Base-by-base conservation (phyloP, 2,113 vertebrate species). In the Embiotoca jacksoni region DNA sequence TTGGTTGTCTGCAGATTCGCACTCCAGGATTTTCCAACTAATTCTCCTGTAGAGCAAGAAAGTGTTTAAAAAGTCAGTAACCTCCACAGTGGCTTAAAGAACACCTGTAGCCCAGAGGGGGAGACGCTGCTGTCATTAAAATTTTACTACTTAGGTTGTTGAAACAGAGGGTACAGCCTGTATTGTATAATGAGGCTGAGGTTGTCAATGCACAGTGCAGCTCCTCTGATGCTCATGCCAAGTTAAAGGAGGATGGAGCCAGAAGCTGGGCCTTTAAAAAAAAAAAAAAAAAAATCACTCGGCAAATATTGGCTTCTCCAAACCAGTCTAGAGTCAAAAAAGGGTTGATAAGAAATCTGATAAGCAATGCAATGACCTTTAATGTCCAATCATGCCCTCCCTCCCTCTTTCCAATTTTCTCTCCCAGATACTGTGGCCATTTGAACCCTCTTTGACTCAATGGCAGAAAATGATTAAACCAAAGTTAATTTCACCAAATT, bases 361-460 rank as follows among this genome's bases (percentile, higher is more conserved):
- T 87, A 84, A 78, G 81, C 72, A 72, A 67, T 32, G 63, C 63
- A 86, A 89, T 89, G 87, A 92, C 89, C 89, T 91, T 89, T 85
- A 89, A 72, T 88, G 82, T 85, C 84, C 88, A 87, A 67, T 88
- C 69, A 35, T 65, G 56, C 75, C 55, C 67, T 52, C 65, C 80
- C 71, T 87, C 70, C 59, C 62, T 57, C 30, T 88, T 82, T 83
- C 71, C 77, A 85, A 81, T 88, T 88, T 86, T 85, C 70, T 86
- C 72, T 76, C 75, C 59, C 74, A 56, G 78, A 79, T 79, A 70
- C 58, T 8, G 3, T 39, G 55, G 58, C 80, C 72, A 79, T 82
- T 68, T 84, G 82, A 85, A 78, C 81, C 46, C 15, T 9, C 67
- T 82, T 81, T 80, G 81, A 86, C 82, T 88, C 81, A 59, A 41